A percentile compares a stretch with the other conserved stretches of the same genome.
Conservation (phyloP, 2,113 vertebrate genomes). For the Aegithalos caudatus region DNA sequence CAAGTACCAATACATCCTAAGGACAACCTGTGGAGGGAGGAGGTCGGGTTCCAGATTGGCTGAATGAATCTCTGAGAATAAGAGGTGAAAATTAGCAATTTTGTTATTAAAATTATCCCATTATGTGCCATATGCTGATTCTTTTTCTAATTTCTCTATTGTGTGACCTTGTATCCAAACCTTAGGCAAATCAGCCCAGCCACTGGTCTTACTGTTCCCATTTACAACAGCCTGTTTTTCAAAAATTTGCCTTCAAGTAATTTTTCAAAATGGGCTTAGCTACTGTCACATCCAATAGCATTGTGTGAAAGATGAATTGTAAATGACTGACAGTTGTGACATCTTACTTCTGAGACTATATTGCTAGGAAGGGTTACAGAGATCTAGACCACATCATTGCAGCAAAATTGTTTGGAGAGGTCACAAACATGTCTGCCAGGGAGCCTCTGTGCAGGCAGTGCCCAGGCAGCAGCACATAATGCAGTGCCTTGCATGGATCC, state of each 20-base stretch:
- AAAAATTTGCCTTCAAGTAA: neutral
- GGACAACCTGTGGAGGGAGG: neutral
- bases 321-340: neutral
- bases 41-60: neutral
- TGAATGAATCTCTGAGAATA: neutral
- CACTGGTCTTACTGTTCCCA: neutral
- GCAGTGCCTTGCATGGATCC: neutral
- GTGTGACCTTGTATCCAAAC: neutral
- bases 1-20: neutral
- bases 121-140: neutral
- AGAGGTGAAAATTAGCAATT: neutral
- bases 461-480: neutral
- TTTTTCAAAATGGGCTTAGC: neutral
- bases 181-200: neutral
- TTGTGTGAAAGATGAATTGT: neutral
- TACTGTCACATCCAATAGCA: neutral
- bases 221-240: neutral
- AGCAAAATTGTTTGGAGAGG: neutral
- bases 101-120: neutral
- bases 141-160: neutral
- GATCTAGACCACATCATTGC: neutral
- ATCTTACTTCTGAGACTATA: neutral
- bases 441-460: neutral
- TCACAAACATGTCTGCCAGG: neutral
- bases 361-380: neutral